phyloP scores from a whole-genome alignment of 2,888 invertebrate genomes.

The Hyles lineata region DNA sequence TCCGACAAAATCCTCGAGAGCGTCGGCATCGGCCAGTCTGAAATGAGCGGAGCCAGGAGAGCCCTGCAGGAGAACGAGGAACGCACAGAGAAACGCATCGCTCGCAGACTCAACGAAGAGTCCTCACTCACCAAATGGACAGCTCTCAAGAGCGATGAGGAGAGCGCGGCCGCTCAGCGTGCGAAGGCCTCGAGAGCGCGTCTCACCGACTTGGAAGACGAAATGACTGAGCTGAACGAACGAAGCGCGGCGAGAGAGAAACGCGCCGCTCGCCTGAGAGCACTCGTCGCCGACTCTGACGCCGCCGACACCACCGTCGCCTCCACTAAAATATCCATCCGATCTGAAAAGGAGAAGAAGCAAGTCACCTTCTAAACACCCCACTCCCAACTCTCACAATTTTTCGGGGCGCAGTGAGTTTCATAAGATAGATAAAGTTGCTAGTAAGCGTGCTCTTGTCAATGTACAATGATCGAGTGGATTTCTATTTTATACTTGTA shows the following conservation, averaged over 20 bases:
- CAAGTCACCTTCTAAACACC: slow-evolving; percentile 77
- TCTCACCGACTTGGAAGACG: slow-evolving; percentile 89
- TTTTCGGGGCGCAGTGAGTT: slow-evolving; percentile 53
- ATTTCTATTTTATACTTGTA: slow-evolving; percentile 75
- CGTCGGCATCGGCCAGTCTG: slow-evolving; percentile 86
- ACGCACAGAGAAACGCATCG: slow-evolving; percentile 78
- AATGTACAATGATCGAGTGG: slow-evolving; percentile 65
- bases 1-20: slow-evolving; percentile 87
- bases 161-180: slow-evolving; percentile 86
- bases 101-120: slow-evolving; percentile 74
- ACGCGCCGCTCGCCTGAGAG: slow-evolving; percentile 88
- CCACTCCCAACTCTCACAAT: slow-evolving; percentile 54
- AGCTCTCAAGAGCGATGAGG: slow-evolving; percentile 80
- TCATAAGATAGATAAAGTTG: slow-evolving; percentile 65
- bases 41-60: slow-evolving; percentile 78
- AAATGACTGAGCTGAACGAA: slow-evolving; percentile 89
- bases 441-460: slow-evolving; percentile 68
- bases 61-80: slow-evolving; percentile 79
- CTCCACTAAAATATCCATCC: slow-evolving; percentile 70
- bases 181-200: slow-evolving; percentile 88
- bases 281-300: slow-evolving; percentile 87
- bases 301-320: slow-evolving; percentile 63
- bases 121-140: slow-evolving; percentile 86
- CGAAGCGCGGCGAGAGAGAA: slow-evolving; percentile 89
- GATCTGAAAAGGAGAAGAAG: slow-evolving; percentile 78